Evolutionary conservation across 2,113 vertebrate genomes (phyloP).

Genomic region (Progne subis): DNA sequence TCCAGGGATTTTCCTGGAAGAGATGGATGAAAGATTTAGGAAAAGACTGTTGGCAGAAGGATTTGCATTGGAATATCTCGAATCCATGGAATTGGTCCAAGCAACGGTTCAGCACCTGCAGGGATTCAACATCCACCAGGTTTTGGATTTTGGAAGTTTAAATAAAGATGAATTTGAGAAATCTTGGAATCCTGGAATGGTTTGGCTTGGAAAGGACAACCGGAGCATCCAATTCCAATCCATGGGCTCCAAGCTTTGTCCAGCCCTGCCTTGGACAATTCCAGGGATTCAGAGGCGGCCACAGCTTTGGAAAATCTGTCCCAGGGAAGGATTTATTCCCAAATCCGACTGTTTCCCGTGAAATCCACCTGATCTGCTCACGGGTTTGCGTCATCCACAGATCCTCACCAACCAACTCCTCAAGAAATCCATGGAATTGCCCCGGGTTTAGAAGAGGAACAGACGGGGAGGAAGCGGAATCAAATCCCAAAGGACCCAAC

Average conservation of each 20-base stretch:
- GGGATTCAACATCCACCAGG: neutral
- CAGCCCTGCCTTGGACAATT: fast-evolving
- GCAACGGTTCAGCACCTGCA: neutral
- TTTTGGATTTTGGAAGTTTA: neutral
- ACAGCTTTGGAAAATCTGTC: neutral
- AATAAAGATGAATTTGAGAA: too few species aligned
- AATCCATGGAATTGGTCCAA: neutral
- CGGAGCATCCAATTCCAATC: too few species aligned
- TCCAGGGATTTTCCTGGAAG: too few species aligned
- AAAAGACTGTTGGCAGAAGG: too few species aligned
- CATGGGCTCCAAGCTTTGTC: neutral
- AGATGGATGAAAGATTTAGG: too few species aligned
- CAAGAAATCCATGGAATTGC: neutral
- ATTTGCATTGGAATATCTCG: neutral
- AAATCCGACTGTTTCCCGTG: fast-evolving
- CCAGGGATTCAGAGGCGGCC: neutral
- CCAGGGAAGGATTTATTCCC: neutral
- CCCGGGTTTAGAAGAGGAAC: neutral
- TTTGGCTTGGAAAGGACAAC: neutral
- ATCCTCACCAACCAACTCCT: neutral
- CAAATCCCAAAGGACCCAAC: neutral
- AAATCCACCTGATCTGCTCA: neutral
- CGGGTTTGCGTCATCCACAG: too few species aligned
- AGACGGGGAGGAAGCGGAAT: neutral
- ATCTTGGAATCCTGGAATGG: neutral